phyloP scores from a whole-genome alignment of 2,888 invertebrate species.

The Litoditis marina region DNA sequence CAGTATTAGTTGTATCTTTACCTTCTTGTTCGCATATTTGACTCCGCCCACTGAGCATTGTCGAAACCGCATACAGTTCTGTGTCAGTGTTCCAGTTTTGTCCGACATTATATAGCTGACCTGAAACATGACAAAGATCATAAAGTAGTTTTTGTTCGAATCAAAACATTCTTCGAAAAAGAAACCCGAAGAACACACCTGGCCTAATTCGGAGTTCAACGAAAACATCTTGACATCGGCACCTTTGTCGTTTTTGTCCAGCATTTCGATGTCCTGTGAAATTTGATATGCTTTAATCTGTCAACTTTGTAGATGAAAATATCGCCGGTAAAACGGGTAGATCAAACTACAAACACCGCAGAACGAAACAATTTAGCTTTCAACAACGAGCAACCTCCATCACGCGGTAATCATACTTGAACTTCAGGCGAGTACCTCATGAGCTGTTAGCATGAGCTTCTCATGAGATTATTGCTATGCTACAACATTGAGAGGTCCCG shows the following conservation, averaged over 20 bases:
- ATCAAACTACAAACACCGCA: too few species aligned
- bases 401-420: too few species aligned
- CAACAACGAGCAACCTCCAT: too few species aligned
- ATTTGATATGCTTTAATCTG: background rate
- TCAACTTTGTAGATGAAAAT: background rate
- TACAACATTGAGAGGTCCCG: too few species aligned
- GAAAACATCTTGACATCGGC: slow-evolving; percentile 93
- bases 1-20: too few species aligned
- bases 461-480: too few species aligned
- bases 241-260: slow-evolving; percentile 77
- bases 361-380: too few species aligned
- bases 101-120: slow-evolving; percentile 93
- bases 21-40: slow-evolving; percentile 16
- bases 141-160: background rate
- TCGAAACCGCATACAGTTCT: slow-evolving; percentile 94
- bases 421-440: too few species aligned
- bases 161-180: too few species aligned
- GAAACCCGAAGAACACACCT: background rate
- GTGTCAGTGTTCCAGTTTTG: slow-evolving; percentile 96
- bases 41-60: slow-evolving; percentile 62
- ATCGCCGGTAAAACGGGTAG: too few species aligned
- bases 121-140: slow-evolving; percentile 64
- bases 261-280: slow-evolving; percentile 86
- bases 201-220: slow-evolving; percentile 89
- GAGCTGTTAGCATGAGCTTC: too few species aligned